phyloP scores from a whole-genome alignment of 2,888 invertebrate species.

The Macropis europaea region DNA sequence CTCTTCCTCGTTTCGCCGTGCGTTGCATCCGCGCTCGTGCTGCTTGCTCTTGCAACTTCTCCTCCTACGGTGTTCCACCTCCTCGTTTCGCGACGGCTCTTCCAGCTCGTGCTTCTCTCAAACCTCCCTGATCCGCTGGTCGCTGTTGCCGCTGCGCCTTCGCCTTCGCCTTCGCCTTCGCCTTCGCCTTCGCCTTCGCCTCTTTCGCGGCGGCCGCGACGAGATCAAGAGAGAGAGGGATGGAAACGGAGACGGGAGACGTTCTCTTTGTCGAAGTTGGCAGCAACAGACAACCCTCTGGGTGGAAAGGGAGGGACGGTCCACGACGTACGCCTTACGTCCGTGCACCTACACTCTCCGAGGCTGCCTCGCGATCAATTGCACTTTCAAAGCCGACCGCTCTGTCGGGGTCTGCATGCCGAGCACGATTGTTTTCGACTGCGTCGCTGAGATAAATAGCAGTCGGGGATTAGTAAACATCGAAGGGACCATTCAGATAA shows the following conservation, averaged over 20 bases:
- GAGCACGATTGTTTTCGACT: conserved; percentile 18
- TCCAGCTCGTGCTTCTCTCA: neutral
- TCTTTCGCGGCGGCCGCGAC: conserved; percentile 2
- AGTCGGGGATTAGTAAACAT: conserved; percentile 13
- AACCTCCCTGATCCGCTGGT: neutral
- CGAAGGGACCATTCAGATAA: neutral
- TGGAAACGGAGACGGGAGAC: conserved; percentile 14
- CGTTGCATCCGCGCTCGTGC: neutral
- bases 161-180: too few relatives aligned
- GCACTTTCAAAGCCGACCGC: conserved; percentile 29
- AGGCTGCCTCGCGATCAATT: conserved; percentile 33
- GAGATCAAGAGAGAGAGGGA: neutral
- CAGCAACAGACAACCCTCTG: conserved; percentile 42
- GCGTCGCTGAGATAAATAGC: conserved; percentile 5
- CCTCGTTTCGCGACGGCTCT: neutral
- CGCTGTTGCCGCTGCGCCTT: conserved; percentile 22
- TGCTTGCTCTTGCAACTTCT: neutral
- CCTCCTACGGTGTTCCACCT: too few relatives aligned
- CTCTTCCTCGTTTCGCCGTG: neutral
- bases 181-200: too few relatives aligned
- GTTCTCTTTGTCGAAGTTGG: conserved; percentile 45
- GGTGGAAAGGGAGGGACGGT: conserved; percentile 19
- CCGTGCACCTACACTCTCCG: conserved; percentile 14
- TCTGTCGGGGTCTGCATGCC: too few relatives aligned
- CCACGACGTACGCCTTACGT: conserved; percentile 31